Base-by-base conservation (phyloP, 2,113 vertebrate genomes). In the Siniperca chuatsi region DNA sequence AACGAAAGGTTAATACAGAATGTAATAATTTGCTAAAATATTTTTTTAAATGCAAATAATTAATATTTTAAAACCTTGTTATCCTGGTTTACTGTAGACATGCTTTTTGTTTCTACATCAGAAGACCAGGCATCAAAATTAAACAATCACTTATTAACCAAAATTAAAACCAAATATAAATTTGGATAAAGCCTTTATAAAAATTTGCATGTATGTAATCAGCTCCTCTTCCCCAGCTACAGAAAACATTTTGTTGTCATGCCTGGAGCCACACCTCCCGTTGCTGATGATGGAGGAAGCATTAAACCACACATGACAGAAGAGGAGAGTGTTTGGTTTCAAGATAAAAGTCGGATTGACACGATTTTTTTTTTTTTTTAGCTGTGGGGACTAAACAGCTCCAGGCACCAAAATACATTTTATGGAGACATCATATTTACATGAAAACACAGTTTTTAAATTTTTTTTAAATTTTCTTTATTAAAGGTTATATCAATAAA, bases 251-350 rank as follows among this genome's bases (percentile, higher is more conserved):
- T 52, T 50, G 79, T 48, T 65, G 55, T 25, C 16, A 42, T 21
- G n/a, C 4, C n/a, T 40, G 42, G 33, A 83, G 74, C 65, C 85
- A 80, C 85, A 78, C 89, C 89, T 37, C 75, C 75, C 44, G 6
- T n/a, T 44, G 20, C 57, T 54, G 42, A 1, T 46, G 7, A 6
- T 33, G 18, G 16, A 50, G 57, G 72, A 68, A 66, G 13, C 15
- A 3, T 42, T 5, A 16, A 18, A 16, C 4, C 1, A 8, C 7
- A n/a, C 21, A 15, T 4, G 10, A 21, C 50, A 9, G n/a, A 3
- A 44, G 10, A 54, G 11, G 11, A 55, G 20, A 40, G 23, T 3
- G 1, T 9, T 4, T 3, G 16, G 0, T 57, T 84, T 82, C 82
- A 84, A 82, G 84, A 79, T 82, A 84, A 84, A 79, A 79, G 74